Evolutionary conservation across 2,113 vertebrate species (phyloP).

Genomic region (Carettochelys insculpta): DNA sequence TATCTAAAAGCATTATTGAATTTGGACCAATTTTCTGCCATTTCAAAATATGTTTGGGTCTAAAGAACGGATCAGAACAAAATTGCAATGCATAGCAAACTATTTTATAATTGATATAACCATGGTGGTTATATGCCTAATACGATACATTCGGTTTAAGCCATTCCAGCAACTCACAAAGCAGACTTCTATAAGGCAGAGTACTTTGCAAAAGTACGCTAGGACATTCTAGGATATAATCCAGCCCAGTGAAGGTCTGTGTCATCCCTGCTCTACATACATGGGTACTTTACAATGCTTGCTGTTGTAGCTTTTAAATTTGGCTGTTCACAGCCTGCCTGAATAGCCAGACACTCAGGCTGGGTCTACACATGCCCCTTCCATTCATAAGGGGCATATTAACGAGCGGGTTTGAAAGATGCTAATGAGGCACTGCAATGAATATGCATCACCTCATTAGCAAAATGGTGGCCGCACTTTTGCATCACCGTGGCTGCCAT

Average conservation of each 20-base stretch:
- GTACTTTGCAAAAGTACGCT: background rate
- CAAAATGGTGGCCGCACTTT: no score
- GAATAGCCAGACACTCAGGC: no score
- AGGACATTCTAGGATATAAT: background rate
- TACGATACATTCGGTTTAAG: background rate
- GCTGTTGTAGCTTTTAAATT: background rate
- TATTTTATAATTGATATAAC: background rate
- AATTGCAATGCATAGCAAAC: background rate
- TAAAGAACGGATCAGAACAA: fast-evolving
- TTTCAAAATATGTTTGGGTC: background rate
- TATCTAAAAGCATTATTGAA: background rate
- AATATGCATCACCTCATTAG: no score
- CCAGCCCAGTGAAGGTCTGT: background rate
- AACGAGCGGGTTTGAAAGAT: no score
- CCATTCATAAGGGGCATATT: no score
- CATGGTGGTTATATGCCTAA: background rate
- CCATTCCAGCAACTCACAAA: background rate
- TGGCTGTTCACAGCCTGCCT: background rate
- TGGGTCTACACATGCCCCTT: no score
- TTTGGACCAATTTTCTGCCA: background rate
- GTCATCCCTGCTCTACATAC: background rate
- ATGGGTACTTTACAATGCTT: background rate
- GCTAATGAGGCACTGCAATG: no score
- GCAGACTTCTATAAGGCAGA: background rate
- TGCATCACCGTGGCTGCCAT: no score